phyloP scores from a whole-genome alignment of 2,113 vertebrate genomes.

The Bujurquina vittata region DNA sequence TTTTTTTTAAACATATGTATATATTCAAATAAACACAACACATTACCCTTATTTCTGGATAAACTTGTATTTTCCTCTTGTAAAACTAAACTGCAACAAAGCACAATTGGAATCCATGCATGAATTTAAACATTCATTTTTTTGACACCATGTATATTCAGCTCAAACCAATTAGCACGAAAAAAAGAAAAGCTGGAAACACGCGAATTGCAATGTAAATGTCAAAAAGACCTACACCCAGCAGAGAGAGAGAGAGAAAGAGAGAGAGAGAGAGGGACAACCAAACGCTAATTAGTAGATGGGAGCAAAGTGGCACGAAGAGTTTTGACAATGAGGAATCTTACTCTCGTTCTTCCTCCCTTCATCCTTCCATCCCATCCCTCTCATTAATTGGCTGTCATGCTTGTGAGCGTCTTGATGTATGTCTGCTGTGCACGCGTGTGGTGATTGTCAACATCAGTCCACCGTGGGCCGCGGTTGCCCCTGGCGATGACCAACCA shows the following conservation, averaged over 20 bases:
- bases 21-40: not conserved
- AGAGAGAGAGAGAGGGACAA: slow-evolving; percentile 6
- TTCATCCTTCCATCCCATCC: slow-evolving; percentile 17
- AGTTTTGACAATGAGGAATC: slow-evolving; percentile 63
- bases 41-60: not conserved
- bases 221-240: slow-evolving; percentile 32
- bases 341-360: slow-evolving; percentile 3
- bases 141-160: not conserved
- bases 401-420: slow-evolving; percentile 33
- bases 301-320: slow-evolving; percentile 47
- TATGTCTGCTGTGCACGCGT: slow-evolving; percentile 2
- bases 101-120: not conserved
- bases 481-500: slow-evolving; percentile 34
- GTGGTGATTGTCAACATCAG: slow-evolving; percentile 57
- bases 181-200: slow-evolving; percentile 15
- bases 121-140: slow-evolving; percentile 13
- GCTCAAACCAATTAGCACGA: slow-evolving; percentile 36
- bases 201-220: slow-evolving; percentile 19
- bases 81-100: slow-evolving; percentile 2
- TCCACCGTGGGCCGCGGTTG: slow-evolving; percentile 29
- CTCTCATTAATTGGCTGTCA: slow-evolving; percentile 63
- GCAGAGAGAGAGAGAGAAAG: not conserved
- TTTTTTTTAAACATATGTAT: not conserved
- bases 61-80: not conserved
- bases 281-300: slow-evolving; percentile 62